These are phyloP conservation scores for Apis dorsata DNA, from an alignment of 1,140 invertebrate species.

Conservation along the genomic window DNA sequence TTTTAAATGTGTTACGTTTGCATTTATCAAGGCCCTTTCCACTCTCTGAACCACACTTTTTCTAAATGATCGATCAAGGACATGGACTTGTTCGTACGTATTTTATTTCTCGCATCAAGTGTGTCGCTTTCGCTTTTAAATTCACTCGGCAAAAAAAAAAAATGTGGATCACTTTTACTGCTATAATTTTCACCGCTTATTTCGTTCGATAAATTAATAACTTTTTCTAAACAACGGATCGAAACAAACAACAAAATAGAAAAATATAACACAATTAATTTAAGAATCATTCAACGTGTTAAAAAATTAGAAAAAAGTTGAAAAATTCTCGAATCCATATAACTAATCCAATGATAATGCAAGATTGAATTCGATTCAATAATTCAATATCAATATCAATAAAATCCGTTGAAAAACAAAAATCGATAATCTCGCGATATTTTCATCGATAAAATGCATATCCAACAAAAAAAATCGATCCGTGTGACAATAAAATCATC, in stretches of 20 bases:
- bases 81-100: not conserved
- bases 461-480: not conserved
- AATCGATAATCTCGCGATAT: too few species aligned
- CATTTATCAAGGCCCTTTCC: not conserved
- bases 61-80: constrained; percentile 4
- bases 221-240: not conserved
- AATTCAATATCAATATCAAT: too few species aligned
- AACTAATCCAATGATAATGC: too few species aligned
- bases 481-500: too few species aligned
- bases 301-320: too few species aligned
- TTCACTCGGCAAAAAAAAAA: not conserved
- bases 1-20: not conserved
- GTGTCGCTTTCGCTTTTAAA: constrained; percentile 10
- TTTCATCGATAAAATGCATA: too few species aligned
- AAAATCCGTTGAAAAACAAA: too few species aligned
- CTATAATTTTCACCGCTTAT: not conserved
- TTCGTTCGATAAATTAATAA: not conserved
- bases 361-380: too few species aligned
- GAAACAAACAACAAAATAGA: too few species aligned
- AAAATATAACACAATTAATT: too few species aligned
- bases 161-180: not conserved
- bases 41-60: not conserved
- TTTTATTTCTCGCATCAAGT: constrained; percentile 1
- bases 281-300: too few species aligned
- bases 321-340: too few species aligned